A percentile compares a stretch with the other conserved stretches of the same genome.
Conservation (phyloP, 1,140 invertebrate genomes). For the Drosophila orena region DNA sequence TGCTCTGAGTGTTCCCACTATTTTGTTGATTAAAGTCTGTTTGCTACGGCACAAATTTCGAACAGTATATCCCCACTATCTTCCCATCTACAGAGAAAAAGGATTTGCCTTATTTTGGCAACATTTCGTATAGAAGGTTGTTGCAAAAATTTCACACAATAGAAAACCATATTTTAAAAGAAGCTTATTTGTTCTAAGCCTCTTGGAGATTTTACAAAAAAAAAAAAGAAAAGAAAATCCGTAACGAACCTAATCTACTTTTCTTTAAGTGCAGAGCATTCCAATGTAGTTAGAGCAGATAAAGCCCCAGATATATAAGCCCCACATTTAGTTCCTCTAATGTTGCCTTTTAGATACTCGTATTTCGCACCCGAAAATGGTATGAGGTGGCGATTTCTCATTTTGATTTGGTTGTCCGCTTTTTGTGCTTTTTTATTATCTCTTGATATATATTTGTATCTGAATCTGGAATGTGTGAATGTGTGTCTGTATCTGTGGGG, state of each 20-base stretch:
- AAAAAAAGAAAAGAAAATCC: no score
- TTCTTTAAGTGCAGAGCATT: background rate
- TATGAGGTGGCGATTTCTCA: conserved; percentile 63
- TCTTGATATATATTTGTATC: conserved; percentile 45
- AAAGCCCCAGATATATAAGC: background rate
- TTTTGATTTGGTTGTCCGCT: conserved; percentile 50
- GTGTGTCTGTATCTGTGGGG: conserved; percentile 29
- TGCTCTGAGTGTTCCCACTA: conserved; percentile 5
- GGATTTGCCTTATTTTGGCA: no score
- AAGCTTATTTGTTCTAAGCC: background rate
- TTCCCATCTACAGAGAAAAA: background rate
- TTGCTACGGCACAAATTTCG: conserved; percentile 4
- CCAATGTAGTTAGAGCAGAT: conserved; percentile 19
- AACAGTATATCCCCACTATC: background rate
- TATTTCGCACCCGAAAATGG: conserved; percentile 27
- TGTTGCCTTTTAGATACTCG: conserved; percentile 15
- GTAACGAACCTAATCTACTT: background rate
- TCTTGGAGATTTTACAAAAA: background rate
- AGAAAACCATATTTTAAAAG: no score
- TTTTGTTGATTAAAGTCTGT: conserved; percentile 26
- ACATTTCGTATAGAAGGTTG: no score
- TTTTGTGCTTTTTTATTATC: conserved; percentile 55
- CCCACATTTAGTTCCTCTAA: conserved; percentile 1
- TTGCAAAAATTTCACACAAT: no score
- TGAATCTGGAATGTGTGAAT: conserved; percentile 28